Base-by-base conservation (phyloP, 2,797 vertebrate species). In the Peromyscus aztecus region DNA sequence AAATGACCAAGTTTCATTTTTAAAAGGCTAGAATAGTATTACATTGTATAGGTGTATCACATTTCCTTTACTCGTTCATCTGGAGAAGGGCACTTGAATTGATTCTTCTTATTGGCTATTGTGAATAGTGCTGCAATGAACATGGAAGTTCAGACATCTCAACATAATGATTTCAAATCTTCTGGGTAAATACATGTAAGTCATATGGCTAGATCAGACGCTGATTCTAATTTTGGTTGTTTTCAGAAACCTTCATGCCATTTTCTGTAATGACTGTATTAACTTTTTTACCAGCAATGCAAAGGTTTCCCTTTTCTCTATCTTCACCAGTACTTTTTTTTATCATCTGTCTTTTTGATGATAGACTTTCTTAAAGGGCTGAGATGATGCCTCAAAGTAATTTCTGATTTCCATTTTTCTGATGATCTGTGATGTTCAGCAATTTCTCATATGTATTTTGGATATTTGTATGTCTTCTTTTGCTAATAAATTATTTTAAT, bases 401-500 rank as follows among this genome's bases (percentile, higher is more conserved):
- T 59, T 85, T 69, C 46, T 69, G 31, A 92, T 89, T 95, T 86
- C 55, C 23, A 87, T 87, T 49, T 46, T 57, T 46, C 24, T 59
- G 21, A 90, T 91, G 31, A n/a, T n/a, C 67, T 77, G 59, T 71
- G 17, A 84, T 65, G 16, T 65, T 65, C 82, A 84, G 37, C 37
- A 73, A 57, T 82, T 69, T 89, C 52, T 86, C 46, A 80, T 37
- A 6, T 29, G 27, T 46, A 78, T 75, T 16, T 63, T 71, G 46
- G 29, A 31, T 46, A 92, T 67, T 63, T 67, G 7, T 81, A 19
- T 69, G 46, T 75, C 57, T 80, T 85, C 43, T 78, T 96, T 83
- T 46, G 11, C 55, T 78, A 69, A 86, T 81, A 61, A 85, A 31
- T 90, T 83, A 75, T 90, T 96, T 94, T 85, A 89, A 84, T 93